Base-by-base conservation (phyloP, 2,888 invertebrate genomes). In the Isotomurus palustris region DNA sequence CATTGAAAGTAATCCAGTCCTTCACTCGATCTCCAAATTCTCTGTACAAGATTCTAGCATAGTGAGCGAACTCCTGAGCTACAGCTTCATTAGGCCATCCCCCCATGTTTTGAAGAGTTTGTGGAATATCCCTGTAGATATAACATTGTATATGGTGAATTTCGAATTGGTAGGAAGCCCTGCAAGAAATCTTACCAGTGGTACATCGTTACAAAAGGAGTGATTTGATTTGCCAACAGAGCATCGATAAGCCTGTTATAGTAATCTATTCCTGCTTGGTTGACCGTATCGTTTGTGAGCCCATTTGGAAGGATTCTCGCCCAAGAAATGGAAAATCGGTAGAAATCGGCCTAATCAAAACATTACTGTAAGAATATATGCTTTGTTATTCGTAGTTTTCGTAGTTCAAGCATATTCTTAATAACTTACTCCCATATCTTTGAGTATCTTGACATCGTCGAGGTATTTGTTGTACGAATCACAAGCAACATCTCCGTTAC, bases 1-100 rank as follows among this genome's bases (percentile, higher is more conserved):
- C 66, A 44, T 67, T 69, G 44, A 67, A 62, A 14, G 63, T 63
- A 8, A 60, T 41, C 63, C 63, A 63, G 19, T 48, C n/a, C 22
- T 64, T 67, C 56, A 78, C 80, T 57, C 79, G 75, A 58, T 80
- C 79, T 3, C 80, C 80, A 60, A 78, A 80, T 24, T 72, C 70
- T 29, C 74, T 69, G 63, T 73, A 81, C 0, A 75, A 74, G 38
- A 79, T 72, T 24, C 76, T 72, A 0, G 80, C 79, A 64, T 80
- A 81, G 19, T 78, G 77, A 53, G 74, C 76, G 53, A 79, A 81
- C 76, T 80, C 79, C 29, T 76, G 74, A 0, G 76, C 67, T 36
- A 80, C 69, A 0, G 76, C 38, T 0, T 77, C 73, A 58, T 78
- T 81, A 0, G 75, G 60, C 56, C 78, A 79, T 5, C 70, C 70